These are phyloP conservation scores for Channa argus DNA, from an alignment of 2,113 vertebrate genomes.

Conservation along the genomic window DNA sequence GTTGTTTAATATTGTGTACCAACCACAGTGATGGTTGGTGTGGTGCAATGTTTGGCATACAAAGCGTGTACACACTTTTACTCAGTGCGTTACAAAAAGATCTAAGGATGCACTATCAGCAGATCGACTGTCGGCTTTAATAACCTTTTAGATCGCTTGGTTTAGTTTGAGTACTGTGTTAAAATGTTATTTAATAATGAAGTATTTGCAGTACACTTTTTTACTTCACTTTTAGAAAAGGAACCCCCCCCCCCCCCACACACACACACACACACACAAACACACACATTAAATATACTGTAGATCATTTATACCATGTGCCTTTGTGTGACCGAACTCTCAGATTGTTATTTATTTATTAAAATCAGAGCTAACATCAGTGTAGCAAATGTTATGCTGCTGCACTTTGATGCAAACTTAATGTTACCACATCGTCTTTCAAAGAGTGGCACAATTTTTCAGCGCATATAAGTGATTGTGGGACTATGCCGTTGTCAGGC, in stretches of 20 bases:
- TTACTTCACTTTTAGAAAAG: too few species aligned
- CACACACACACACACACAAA: too few species aligned
- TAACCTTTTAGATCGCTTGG: too few species aligned
- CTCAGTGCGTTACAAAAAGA: not conserved
- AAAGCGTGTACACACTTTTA: not conserved
- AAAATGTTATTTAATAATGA: not conserved
- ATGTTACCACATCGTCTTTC: slow-evolving; percentile 19
- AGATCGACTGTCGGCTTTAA: slow-evolving; percentile 4
- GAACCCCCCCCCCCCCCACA: too few species aligned
- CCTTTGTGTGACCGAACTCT: not conserved
- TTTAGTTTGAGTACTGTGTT: not conserved
- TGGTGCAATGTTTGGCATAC: not conserved
- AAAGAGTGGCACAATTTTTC: slow-evolving; percentile 1
- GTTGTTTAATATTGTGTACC: not conserved
- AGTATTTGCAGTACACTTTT: not conserved
- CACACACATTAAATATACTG: too few species aligned
- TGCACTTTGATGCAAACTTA: not conserved
- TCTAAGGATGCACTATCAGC: not conserved
- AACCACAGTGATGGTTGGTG: not conserved
- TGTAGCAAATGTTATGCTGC: slow-evolving; percentile 1
- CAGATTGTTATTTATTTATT: slow-evolving; percentile 19
- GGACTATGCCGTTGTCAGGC: not conserved
- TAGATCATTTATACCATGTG: too few species aligned
- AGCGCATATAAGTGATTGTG: slow-evolving; percentile 27
- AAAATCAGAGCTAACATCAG: slow-evolving; percentile 4